Base-by-base conservation (phyloP, 2,797 vertebrate genomes). In the Squalus acanthias region DNA sequence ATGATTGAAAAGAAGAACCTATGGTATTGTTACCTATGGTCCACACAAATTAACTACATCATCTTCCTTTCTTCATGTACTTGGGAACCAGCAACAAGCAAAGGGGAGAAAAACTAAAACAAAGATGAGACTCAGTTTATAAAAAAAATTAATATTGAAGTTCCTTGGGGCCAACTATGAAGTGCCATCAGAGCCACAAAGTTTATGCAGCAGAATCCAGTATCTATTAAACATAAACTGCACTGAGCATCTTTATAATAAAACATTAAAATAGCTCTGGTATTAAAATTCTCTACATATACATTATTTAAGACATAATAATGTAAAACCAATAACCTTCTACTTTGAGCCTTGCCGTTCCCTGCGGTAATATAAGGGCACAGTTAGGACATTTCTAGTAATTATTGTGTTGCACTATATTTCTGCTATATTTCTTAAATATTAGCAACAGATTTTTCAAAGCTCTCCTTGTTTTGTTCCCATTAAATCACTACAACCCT, bases 251-350 rank as follows among this genome's bases (percentile, higher is more conserved):
- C 91, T 93, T n/a, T 69, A 39, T 39, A 69, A 93, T 93, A 46
- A 39, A 67, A 69, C 39, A 93, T 46, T 93, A 93, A 85, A 93
- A 69, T 93, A 69, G n/a, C 10, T 24, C 91, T n/a, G 9, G 6
- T 92, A 22, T 69, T 67, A 39, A 93, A 92, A 39, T 67, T 92
- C 89, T 65, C 12, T n/a, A 67, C 33, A 67, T 17, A 92, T 22
- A 65, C 1, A 92, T 92, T 92, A 92, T 92, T 92, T 92, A 92
- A 92, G 60, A 10, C 17, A 92, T 67, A 65, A 65, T 92, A 92
- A 92, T 67, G 89, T 26, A 63, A 65, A 92, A 92, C 33, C 33
- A 92, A 92, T 92, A 65, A 92, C 63, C 57, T 17, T 92, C 89
- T 60, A 89, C 53, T 17, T 63, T 13, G 60, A 63, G 89, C 15